phyloP scores from a whole-genome alignment of 2,888 invertebrate species.

The Stictocephala bisonia region DNA sequence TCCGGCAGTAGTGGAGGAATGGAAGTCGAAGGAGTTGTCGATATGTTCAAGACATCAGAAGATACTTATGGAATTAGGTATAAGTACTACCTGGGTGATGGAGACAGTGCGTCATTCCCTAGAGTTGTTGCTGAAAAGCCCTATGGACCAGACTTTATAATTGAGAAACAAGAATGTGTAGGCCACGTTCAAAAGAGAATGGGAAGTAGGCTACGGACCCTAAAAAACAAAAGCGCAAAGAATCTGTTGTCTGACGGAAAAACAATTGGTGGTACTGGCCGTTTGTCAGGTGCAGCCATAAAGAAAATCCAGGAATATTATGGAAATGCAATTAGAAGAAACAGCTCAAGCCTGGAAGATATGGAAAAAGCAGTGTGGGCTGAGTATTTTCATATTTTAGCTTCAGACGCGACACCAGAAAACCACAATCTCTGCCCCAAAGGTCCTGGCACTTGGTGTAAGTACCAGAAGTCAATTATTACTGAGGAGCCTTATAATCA shows the following conservation, averaged over 20 bases:
- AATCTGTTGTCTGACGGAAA: slow-evolving; percentile 41
- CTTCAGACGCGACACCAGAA: slow-evolving; percentile 54
- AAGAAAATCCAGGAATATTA: slow-evolving; percentile 55
- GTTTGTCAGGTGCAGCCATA: slow-evolving; percentile 55
- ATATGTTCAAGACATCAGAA: slow-evolving; percentile 47
- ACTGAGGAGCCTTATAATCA: slow-evolving; percentile 44
- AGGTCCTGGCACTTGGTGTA: slow-evolving; percentile 56
- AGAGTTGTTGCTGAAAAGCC: slow-evolving; percentile 52
- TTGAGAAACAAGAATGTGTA: slow-evolving; percentile 48
- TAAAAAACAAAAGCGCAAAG: slow-evolving; percentile 4
- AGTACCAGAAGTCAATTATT: slow-evolving; percentile 49
- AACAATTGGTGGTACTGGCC: slow-evolving; percentile 52
- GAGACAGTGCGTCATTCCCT: slow-evolving; percentile 22
- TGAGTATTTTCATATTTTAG: slow-evolving; percentile 54
- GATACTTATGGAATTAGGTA: slow-evolving; percentile 43
- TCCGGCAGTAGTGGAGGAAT: slow-evolving; percentile 50
- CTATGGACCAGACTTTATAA: slow-evolving; percentile 33
- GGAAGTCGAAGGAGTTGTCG: slow-evolving; percentile 50
- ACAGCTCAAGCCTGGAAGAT: slow-evolving; percentile 51
- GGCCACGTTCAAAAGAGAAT: slow-evolving; percentile 50
- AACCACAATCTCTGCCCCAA: slow-evolving; percentile 56
- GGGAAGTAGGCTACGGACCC: slow-evolving; percentile 39
- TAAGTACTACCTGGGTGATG: slow-evolving; percentile 48
- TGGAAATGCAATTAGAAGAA: slow-evolving; percentile 55
- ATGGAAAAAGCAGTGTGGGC: slow-evolving; percentile 59